Evolutionary conservation across 2,797 vertebrate species (phyloP).

Genomic region (Moxostoma hubbsi): DNA sequence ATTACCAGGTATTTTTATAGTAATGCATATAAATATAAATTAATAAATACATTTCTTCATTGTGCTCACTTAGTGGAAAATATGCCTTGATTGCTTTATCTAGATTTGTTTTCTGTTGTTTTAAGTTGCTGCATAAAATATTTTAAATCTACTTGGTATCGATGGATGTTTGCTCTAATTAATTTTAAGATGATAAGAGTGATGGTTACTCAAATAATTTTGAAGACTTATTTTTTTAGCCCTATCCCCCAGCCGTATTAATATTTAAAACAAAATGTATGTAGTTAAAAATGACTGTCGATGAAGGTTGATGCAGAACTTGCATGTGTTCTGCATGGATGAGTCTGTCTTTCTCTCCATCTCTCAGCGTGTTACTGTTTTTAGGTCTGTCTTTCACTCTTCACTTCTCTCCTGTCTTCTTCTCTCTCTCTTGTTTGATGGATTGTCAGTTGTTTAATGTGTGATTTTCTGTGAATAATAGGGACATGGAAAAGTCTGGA

Average conservation of each 20-base stretch:
- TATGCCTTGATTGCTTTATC: too few species aligned
- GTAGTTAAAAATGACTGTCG: neutral
- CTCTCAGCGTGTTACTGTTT: neutral
- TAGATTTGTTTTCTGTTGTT: too few species aligned
- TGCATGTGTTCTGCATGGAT: neutral
- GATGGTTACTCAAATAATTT: too few species aligned
- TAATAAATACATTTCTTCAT: too few species aligned
- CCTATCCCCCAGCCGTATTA: neutral
- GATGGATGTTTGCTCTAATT: too few species aligned
- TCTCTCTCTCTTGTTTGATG: neutral
- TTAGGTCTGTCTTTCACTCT: conserved; percentile 37
- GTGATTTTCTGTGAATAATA: conserved; percentile 34
- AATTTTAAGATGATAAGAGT: too few species aligned
- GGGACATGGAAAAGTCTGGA: neutral
- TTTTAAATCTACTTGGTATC: too few species aligned
- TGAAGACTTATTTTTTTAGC: neutral
- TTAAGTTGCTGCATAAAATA: too few species aligned
- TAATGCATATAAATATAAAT: too few species aligned
- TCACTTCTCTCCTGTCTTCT: too few species aligned
- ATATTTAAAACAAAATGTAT: neutral
- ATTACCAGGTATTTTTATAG: too few species aligned
- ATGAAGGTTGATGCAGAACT: neutral
- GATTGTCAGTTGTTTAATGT: conserved; percentile 9
- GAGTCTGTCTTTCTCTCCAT: conserved; percentile 16
- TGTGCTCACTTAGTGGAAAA: too few species aligned